Percentiles rank a stretch among this genome's conserved stretches.
phyloP scores from a whole-genome alignment of 2,888 invertebrate genomes.

The Habroteleia sp. region DNA sequence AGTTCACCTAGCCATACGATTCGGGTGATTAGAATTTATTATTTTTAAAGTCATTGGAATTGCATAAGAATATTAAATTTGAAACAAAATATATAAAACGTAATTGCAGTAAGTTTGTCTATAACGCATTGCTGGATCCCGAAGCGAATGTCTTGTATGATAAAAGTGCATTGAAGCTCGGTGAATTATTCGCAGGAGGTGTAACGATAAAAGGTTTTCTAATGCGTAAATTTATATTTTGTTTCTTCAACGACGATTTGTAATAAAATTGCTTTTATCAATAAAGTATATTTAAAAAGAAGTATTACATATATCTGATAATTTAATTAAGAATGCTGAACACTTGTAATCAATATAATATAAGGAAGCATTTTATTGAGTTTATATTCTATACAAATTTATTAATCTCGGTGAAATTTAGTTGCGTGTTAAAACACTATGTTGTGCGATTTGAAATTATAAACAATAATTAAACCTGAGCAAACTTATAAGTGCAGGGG shows the following conservation, averaged over 20 bases:
- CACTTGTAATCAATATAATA: no score
- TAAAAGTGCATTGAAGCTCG: constrained; percentile 17
- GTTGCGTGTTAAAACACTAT: no score
- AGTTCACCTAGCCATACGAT: neutral
- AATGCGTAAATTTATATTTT: constrained; percentile 41
- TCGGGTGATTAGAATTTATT: constrained; percentile 46
- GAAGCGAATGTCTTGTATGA: constrained; percentile 14
- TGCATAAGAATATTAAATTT: constrained; percentile 23
- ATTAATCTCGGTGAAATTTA: no score
- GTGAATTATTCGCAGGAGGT: constrained; percentile 5
- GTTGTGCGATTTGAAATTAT: no score
- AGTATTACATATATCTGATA: neutral
- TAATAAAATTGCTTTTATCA: constrained; percentile 57
- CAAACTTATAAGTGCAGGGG: no score
- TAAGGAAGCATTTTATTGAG: no score
- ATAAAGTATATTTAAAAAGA: constrained; percentile 51
- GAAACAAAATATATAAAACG: constrained; percentile 33
- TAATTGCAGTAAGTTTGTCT: constrained; percentile 24
- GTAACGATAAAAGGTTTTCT: constrained; percentile 17
- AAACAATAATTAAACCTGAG: no score
- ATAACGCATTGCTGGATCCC: constrained; percentile 18
- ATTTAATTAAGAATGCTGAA: no score
- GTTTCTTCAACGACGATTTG: constrained; percentile 46
- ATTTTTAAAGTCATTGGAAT: constrained; percentile 40
- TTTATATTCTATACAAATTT: constrained; percentile 1